Evolutionary conservation across 1,140 invertebrate species (phyloP).

Genomic region (Drosophila obscura): DNA sequence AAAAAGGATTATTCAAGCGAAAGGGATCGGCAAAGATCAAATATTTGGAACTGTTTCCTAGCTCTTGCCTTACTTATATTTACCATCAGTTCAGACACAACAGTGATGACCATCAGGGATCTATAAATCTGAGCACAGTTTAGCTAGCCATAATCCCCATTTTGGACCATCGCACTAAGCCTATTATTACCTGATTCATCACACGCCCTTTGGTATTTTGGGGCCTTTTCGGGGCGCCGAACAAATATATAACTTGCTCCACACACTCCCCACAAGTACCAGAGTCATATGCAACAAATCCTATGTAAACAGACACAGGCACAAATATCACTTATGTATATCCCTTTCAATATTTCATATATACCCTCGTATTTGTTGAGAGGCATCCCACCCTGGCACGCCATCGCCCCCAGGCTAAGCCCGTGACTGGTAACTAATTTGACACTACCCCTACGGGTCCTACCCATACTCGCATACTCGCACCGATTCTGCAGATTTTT

Average conservation of each 20-base stretch:
- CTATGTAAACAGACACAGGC: background rate
- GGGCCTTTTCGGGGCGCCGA: conserved; percentile 10
- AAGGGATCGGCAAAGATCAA: no score
- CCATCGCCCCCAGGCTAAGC: conserved; percentile 33
- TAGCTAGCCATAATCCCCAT: conserved; percentile 34
- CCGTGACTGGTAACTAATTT: conserved; percentile 69
- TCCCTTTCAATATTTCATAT: conserved; percentile 57
- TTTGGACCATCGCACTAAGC: conserved; percentile 41
- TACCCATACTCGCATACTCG: background rate
- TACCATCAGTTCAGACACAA: conserved; percentile 1
- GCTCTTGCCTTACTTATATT: no score
- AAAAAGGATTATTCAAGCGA: background rate
- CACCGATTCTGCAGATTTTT: conserved; percentile 35
- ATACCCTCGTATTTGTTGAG: conserved; percentile 34
- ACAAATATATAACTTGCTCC: conserved; percentile 40
- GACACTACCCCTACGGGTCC: conserved; percentile 36
- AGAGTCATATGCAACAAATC: conserved; percentile 2
- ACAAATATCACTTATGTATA: conserved; percentile 37
- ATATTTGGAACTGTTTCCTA: no score
- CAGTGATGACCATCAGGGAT: background rate
- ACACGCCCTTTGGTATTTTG: conserved; percentile 34
- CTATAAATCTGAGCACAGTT: conserved; percentile 25
- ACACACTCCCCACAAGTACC: conserved; percentile 17
- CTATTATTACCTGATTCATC: conserved; percentile 49
- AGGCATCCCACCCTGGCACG: background rate